Percentiles rank a stretch among this genome's conserved stretches.
Conservation (phyloP, 2,797 vertebrate species). For the Vultur gryphus region DNA sequence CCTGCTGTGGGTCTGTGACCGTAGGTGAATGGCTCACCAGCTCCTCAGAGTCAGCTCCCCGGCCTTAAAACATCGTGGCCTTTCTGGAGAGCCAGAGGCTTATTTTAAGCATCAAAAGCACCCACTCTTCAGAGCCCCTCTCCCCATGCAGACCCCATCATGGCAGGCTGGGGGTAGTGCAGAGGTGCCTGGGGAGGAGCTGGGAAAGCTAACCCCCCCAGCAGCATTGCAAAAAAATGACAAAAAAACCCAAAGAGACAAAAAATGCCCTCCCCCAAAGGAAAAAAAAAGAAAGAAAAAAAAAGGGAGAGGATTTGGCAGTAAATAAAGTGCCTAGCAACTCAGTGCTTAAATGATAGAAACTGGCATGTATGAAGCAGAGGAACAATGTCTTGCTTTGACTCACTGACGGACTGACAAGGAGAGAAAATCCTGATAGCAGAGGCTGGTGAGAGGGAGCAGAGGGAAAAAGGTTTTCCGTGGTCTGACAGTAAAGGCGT, state of each 20-base stretch:
- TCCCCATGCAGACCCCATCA: not conserved
- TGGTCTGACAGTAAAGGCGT: not conserved
- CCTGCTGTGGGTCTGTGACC: not conserved
- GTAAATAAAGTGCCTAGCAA: not conserved
- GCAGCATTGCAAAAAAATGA: not conserved
- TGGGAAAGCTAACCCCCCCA: not conserved
- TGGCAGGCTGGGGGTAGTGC: rapidly evolving
- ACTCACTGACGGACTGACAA: not conserved
- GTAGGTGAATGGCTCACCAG: rapidly evolving
- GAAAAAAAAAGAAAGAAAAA: rapidly evolving
- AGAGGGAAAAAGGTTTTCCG: not conserved
- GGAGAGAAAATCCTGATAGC: not conserved
- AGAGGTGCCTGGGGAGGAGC: not conserved
- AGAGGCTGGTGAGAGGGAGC: not conserved
- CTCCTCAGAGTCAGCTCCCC: not conserved
- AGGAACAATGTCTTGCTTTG: not conserved
- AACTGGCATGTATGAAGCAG: not conserved
- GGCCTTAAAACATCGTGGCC: rapidly evolving
- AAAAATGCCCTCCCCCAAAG: not conserved
- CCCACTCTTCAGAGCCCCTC: not conserved
- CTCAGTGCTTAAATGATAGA: not conserved
- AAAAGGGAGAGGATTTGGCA: not conserved
- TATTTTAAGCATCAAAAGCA: not conserved
- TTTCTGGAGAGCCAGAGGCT: not conserved
- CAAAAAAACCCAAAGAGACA: rapidly evolving